phyloP scores from a whole-genome alignment of 2,113 vertebrate species.

The Saguinus midas region DNA sequence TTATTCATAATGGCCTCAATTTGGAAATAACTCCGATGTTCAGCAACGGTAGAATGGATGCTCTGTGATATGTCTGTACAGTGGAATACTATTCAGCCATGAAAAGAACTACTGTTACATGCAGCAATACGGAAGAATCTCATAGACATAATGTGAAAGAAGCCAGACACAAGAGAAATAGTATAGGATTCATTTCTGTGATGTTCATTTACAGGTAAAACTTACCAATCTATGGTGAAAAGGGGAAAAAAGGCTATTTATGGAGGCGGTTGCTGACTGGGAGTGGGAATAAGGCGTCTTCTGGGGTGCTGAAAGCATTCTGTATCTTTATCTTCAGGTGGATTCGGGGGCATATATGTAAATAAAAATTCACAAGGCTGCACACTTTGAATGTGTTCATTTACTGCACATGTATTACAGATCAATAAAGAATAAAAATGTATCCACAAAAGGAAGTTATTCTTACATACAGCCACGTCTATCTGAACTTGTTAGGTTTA shows the following conservation, averaged over 20 bases:
- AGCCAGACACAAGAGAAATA: not conserved
- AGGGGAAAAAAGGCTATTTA: not conserved
- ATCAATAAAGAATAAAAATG: not conserved
- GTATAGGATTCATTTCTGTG: too few relatives aligned
- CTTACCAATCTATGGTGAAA: rapidly evolving
- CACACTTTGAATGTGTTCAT: not conserved
- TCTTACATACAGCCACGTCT: not conserved
- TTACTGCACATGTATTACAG: not conserved
- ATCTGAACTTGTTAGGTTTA: not conserved
- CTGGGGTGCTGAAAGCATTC: not conserved
- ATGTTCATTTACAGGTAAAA: not conserved
- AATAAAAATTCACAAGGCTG: not conserved
- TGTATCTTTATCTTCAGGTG: not conserved
- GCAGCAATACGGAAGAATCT: not conserved
- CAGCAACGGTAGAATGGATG: not conserved
- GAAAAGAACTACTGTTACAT: not conserved
- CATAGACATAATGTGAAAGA: not conserved
- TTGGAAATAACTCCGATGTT: not conserved
- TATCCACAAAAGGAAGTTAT: not conserved
- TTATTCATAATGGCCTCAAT: not conserved
- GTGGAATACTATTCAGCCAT: not conserved
- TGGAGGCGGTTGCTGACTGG: not conserved
- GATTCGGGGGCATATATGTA: rapidly evolving
- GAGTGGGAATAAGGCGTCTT: not conserved
- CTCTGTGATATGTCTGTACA: not conserved